These are phyloP conservation scores for Druon quercuslanigerum DNA, from an alignment of 1,140 invertebrate species.

Conservation along the genomic window DNA sequence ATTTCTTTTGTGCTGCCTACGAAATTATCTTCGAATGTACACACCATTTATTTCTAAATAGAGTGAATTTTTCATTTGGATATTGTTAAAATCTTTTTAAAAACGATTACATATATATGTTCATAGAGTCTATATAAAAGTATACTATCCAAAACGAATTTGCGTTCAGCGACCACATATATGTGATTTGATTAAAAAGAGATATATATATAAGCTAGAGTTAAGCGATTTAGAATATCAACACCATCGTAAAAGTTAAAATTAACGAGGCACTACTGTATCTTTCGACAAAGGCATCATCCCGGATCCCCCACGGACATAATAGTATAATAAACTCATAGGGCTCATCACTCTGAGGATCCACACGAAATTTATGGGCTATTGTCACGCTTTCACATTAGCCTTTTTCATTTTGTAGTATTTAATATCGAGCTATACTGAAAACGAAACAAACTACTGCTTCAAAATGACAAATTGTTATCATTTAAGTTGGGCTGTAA, in stretches of 20 bases:
- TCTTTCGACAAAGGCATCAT: constrained; percentile 29
- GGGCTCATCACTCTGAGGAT: neutral
- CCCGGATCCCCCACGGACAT: constrained; percentile 15
- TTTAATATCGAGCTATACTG: neutral
- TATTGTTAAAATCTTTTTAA: too few species aligned
- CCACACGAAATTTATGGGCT: constrained; percentile 4
- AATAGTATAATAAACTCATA: constrained; percentile 23
- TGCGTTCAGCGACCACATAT: neutral
- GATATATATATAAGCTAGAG: neutral
- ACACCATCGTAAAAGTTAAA: constrained; percentile 31
- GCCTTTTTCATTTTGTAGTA: neutral
- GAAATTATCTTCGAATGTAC: too few species aligned
- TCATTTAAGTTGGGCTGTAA: too few species aligned
- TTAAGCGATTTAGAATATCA: constrained; percentile 22
- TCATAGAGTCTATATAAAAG: neutral
- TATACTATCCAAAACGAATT: neutral
- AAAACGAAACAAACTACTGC: neutral
- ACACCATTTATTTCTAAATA: too few species aligned
- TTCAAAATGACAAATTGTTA: too few species aligned
- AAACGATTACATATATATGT: neutral
- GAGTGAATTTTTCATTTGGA: too few species aligned
- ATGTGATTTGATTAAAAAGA: neutral
- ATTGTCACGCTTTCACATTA: constrained; percentile 14
- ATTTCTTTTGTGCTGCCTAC: too few species aligned
- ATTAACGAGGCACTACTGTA: constrained; percentile 28